Base-by-base conservation (phyloP, 2,113 vertebrate species). In the Urocolius indicus region DNA sequence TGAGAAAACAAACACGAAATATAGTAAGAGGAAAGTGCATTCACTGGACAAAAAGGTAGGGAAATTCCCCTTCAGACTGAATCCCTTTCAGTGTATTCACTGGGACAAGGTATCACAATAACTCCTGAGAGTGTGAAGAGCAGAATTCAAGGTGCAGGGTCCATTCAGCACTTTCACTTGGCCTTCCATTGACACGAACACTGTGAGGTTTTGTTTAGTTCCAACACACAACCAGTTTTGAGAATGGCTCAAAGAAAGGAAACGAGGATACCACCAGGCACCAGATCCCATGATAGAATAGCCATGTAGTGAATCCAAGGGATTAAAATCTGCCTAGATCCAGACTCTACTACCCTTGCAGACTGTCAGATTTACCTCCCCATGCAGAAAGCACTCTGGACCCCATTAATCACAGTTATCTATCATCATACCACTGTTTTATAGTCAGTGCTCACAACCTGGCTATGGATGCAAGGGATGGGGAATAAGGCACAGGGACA, bases 391-490 rank as follows among this genome's bases (percentile, higher is more conserved):
- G 27, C 21, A 4, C 43, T 24, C 62, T 29, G 55, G 61, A n/a
- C 11, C 32, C 32, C 19, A 11, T 38, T 38, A 24, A 67, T 18
- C 43, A 43, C 30, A 26, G 26, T 62, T 62, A 38, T 8, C 34
- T n/a, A 5, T 27, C 29, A 13, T 11, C 3, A 1, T 8, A 23
- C 16, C 4, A 0, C 15, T n/a, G 18, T 15, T 66, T 59, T 23
- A 7, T 2, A 29, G n/a, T 7, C 32, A 34, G 26, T 10, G 46
- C 34, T 55, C 30, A 18, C 43, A 46, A 11, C 49, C 54, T 7
- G 48, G 6, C 57, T 26, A 3, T 0, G 18, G 74, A 5, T n/a
- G 24, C 20, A n/a, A 12, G 0, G 21, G 18, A 2, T 0, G 7
- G 38, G 30, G 36, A 26, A 24, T 6, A 38, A 17, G 30, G 57